A percentile compares a stretch with the other conserved stretches of the same genome.
Evolutionary conservation across 2,797 vertebrate species (phyloP).

Genomic region (Lepidocolaptes lacrymiger): DNA sequence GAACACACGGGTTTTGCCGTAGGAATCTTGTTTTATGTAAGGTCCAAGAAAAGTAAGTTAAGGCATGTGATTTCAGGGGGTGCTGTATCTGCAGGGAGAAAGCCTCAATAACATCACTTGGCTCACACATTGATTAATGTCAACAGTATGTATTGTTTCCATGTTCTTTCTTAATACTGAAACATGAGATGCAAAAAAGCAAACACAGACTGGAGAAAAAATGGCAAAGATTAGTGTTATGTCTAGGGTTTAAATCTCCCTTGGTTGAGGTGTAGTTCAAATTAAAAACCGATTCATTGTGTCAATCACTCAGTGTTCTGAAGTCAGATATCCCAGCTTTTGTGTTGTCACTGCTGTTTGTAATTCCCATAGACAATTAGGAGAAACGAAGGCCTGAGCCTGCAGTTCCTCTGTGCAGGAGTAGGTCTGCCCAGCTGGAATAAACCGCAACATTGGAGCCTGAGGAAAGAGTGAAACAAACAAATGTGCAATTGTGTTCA

Average conservation of each 20-base stretch:
- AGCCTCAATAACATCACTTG: background rate
- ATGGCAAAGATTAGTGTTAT: background rate
- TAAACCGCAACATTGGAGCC: background rate
- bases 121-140: background rate
- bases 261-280: background rate
- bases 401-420: conserved; percentile 4
- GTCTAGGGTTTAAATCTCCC: background rate
- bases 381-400: background rate
- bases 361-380: background rate
- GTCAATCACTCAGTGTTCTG: background rate
- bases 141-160: background rate
- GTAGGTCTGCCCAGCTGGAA: background rate
- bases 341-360: background rate
- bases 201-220: background rate
- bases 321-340: background rate
- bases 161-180: background rate
- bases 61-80: background rate
- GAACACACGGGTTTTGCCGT: background rate
- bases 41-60: background rate
- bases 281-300: background rate
- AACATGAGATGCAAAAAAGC: background rate
- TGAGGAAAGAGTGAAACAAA: background rate
- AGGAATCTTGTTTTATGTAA: background rate
- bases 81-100: background rate
- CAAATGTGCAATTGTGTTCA: background rate